These are phyloP conservation scores for Galeopsomyia nigrocyanea DNA, from an alignment of 2,888 invertebrate genomes.

Conservation along the genomic window DNA sequence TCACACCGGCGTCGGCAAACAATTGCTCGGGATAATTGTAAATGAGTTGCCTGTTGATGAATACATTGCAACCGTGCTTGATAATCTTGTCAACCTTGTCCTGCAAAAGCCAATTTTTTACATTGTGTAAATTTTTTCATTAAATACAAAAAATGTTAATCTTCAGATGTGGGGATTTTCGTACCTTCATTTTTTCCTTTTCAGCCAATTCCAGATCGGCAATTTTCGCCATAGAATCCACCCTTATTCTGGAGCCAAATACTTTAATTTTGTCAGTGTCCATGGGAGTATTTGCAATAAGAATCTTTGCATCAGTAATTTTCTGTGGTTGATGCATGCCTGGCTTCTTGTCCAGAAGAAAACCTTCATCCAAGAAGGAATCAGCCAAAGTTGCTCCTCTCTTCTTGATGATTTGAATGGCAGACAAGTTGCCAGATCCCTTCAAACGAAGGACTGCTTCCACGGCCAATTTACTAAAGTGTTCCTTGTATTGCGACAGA, in stretches of 20 bases:
- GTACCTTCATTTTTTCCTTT: slow-evolving; percentile 96
- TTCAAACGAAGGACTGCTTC: slow-evolving; percentile 95
- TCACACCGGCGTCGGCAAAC: slow-evolving; percentile 97
- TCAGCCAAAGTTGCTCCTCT: slow-evolving; percentile 93
- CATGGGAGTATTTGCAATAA: slow-evolving; percentile 99
- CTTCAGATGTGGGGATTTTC: no score
- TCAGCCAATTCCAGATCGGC: slow-evolving; percentile 98
- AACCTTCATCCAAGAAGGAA: slow-evolving; percentile 96
- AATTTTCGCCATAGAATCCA: slow-evolving; percentile 93
- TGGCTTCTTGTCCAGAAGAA: slow-evolving; percentile 95
- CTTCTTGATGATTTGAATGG: slow-evolving; percentile 98
- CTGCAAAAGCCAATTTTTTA: slow-evolving; percentile 49
- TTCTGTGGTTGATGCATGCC: slow-evolving; percentile 98
- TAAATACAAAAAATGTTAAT: no score
- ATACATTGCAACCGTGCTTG: slow-evolving; percentile 95
- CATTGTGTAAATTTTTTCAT: neutral
- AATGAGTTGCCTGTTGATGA: slow-evolving; percentile 98
- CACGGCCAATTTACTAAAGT: slow-evolving; percentile 95
- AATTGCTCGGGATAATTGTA: slow-evolving; percentile 99
- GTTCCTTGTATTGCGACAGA: slow-evolving; percentile 95
- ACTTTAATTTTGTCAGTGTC: slow-evolving; percentile 99
- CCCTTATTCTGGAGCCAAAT: slow-evolving; percentile 95
- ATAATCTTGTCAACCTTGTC: slow-evolving; percentile 98
- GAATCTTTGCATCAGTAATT: slow-evolving; percentile 94
- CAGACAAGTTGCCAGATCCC: slow-evolving; percentile 94